Conservation (phyloP, 2,797 vertebrate genomes). For the Myripristis jacobus region DNA sequence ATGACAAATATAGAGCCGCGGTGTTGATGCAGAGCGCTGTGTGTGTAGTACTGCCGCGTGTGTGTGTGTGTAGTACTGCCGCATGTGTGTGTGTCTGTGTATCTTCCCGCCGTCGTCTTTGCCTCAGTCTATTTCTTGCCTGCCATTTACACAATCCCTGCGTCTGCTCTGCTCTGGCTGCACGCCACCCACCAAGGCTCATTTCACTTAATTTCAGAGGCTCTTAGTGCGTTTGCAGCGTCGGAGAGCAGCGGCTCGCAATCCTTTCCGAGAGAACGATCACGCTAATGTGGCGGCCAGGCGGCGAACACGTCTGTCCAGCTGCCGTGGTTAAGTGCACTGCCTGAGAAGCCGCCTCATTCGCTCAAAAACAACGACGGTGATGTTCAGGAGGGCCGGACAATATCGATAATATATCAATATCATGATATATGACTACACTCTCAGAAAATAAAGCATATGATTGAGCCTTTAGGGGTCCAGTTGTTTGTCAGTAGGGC, state of each 20-base stretch:
- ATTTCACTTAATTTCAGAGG: slow-evolving; percentile 56
- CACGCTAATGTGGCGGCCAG: neutral
- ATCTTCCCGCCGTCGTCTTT: too few species aligned
- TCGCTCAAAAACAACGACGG: too few species aligned
- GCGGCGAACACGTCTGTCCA: slow-evolving; percentile 5
- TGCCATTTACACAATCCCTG: slow-evolving; percentile 30
- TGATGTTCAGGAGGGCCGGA: too few species aligned
- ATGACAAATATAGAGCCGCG: neutral
- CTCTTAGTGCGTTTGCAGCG: slow-evolving; percentile 57
- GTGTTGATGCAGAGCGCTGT: slow-evolving; percentile 22
- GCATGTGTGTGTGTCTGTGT: too few species aligned
- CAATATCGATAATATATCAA: too few species aligned
- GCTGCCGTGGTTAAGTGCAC: neutral
- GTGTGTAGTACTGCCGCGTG: slow-evolving; percentile 10
- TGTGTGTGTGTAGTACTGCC: too few species aligned
- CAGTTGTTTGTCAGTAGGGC: too few species aligned
- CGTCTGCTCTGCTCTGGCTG: slow-evolving; percentile 43
- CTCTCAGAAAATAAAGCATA: too few species aligned
- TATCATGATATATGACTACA: too few species aligned
- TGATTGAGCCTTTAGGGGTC: too few species aligned
- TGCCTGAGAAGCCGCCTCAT: neutral
- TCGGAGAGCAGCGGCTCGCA: neutral
- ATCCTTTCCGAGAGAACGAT: too few species aligned
- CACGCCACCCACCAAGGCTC: slow-evolving; percentile 59
- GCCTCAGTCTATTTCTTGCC: slow-evolving; percentile 5